phyloP scores from a whole-genome alignment of 2,797 vertebrate species.

The Pachyuromys duprasi region DNA sequence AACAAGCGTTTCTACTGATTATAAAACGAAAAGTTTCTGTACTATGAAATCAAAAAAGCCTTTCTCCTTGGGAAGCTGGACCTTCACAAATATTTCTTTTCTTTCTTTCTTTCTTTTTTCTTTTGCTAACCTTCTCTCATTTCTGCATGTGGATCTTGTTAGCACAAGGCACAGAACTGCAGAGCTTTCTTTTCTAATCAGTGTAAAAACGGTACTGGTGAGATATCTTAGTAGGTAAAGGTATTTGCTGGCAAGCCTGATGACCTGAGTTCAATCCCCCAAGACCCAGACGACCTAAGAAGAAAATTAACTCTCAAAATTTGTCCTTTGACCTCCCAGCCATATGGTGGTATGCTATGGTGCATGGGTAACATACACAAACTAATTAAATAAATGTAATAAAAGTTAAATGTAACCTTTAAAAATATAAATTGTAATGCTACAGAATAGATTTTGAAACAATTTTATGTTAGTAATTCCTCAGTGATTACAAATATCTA shows the following conservation, averaged over 20 bases:
- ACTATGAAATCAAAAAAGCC: slow-evolving; percentile 45
- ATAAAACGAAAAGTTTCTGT: background rate
- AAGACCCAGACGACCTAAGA: background rate
- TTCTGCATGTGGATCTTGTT: slow-evolving; percentile 78
- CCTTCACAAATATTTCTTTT: slow-evolving; percentile 7
- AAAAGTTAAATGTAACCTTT: background rate
- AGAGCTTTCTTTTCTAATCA: slow-evolving; percentile 58
- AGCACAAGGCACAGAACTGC: slow-evolving; percentile 15
- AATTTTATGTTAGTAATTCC: slow-evolving; percentile 65
- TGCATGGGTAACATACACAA: background rate
- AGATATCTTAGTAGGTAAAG: background rate
- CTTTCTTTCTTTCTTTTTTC: slow-evolving; percentile 7
- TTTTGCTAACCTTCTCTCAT: slow-evolving; percentile 37
- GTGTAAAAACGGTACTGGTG: slow-evolving; percentile 11
- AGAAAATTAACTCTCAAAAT: background rate
- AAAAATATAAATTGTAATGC: slow-evolving; percentile 9
- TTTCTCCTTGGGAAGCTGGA: background rate
- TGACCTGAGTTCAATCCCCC: background rate
- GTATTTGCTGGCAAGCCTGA: background rate
- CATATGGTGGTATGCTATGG: background rate
- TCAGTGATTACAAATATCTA: background rate
- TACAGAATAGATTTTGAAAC: slow-evolving; percentile 58
- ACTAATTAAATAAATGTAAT: background rate
- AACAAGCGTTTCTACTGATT: background rate
- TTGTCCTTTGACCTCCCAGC: background rate